phyloP scores from a whole-genome alignment of 2,888 invertebrate genomes.

The Epirrhoe tristata region DNA sequence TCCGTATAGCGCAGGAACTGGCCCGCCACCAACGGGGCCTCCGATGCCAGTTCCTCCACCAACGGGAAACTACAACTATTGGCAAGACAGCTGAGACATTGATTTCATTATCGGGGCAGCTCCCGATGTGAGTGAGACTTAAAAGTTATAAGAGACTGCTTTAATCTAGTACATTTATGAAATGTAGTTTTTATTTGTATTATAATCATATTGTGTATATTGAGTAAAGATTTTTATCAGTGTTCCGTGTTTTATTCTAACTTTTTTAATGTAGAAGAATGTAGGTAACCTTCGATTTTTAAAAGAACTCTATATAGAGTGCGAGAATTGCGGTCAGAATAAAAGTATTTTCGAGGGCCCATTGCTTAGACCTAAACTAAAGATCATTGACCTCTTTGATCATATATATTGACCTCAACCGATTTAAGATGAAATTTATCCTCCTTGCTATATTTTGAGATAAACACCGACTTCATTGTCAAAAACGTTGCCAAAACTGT shows the following conservation, averaged over 20 bases:
- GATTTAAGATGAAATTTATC: neutral
- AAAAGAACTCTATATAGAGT: too few species aligned
- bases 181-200: constrained; percentile 64
- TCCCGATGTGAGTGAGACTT: constrained; percentile 51
- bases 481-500: neutral
- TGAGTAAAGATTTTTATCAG: constrained; percentile 12
- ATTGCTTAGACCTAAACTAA: too few species aligned
- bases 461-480: neutral
- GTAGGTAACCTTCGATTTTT: too few species aligned
- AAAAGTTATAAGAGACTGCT: constrained; percentile 62
- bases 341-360: too few species aligned
- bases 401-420: neutral
- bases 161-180: constrained; percentile 69
- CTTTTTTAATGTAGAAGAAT: too few species aligned
- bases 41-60: constrained; percentile 79
- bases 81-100: constrained; percentile 80
- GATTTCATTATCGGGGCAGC: constrained; percentile 57
- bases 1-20: constrained; percentile 74
- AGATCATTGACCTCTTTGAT: too few species aligned
- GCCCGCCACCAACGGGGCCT: constrained; percentile 74
- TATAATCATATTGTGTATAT: constrained; percentile 27
- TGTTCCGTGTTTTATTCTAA: constrained; percentile 8
- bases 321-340: too few species aligned
- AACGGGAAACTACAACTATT: constrained; percentile 74
- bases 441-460: neutral